phyloP scores from a whole-genome alignment of 2,113 vertebrate genomes.

The Dipodomys ordii region DNA sequence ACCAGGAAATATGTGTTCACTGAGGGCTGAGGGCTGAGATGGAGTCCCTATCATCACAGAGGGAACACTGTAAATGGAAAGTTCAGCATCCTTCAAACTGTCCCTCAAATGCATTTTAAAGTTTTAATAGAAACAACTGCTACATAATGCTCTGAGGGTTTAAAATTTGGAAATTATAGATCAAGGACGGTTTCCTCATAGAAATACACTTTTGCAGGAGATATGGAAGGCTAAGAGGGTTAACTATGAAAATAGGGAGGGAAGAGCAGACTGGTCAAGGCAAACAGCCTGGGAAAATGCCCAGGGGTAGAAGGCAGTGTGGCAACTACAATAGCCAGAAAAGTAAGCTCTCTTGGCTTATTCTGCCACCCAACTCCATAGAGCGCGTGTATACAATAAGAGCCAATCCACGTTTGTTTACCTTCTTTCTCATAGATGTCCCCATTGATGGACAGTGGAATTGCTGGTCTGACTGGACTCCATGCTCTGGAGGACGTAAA shows the following conservation, averaged over 20 bases:
- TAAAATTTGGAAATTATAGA: background rate
- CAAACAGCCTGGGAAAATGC: background rate
- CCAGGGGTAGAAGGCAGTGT: background rate
- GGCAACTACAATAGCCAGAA: background rate
- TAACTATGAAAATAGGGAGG: background rate
- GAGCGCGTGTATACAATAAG: background rate
- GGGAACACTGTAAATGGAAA: background rate
- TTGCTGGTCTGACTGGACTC: constrained; percentile 94
- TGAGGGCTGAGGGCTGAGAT: background rate
- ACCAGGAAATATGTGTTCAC: background rate
- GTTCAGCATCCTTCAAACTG: background rate
- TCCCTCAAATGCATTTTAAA: background rate
- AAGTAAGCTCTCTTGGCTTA: background rate
- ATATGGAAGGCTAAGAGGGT: background rate
- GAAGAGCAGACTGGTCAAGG: background rate
- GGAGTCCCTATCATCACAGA: background rate
- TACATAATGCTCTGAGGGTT: background rate
- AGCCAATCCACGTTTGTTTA: background rate
- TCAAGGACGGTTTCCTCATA: background rate
- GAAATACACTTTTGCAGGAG: background rate
- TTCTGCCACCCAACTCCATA: fast-evolving
- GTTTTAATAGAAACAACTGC: background rate
- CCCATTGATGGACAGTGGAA: constrained; percentile 90
- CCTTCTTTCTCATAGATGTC: constrained; percentile 83
- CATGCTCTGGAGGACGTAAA: constrained; percentile 85